phyloP scores from a whole-genome alignment of 2,888 invertebrate genomes.

The Lamellibrachia columna region DNA sequence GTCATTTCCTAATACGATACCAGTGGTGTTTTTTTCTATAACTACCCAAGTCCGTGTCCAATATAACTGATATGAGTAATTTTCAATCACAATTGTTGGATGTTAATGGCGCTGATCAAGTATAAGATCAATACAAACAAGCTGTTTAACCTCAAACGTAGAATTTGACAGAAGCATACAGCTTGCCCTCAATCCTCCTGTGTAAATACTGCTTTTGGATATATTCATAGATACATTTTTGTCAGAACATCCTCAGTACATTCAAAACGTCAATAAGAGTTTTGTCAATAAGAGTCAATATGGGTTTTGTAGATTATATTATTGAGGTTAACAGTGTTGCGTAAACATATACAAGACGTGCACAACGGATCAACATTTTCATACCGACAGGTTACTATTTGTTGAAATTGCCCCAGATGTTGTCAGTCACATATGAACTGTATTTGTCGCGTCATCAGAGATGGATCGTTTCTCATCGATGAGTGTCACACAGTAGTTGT shows the following conservation, averaged over 20 bases:
- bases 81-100: no score
- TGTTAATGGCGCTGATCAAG: no score
- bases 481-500: background rate
- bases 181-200: background rate
- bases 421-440: background rate
- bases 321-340: background rate
- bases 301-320: background rate
- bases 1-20: no score
- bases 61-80: no score
- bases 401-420: background rate
- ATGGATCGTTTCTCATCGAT: background rate
- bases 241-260: background rate
- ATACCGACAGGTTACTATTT: background rate
- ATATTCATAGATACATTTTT: background rate
- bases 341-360: background rate
- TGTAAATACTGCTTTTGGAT: background rate
- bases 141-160: no score
- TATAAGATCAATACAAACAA: no score
- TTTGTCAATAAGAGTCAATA: background rate
- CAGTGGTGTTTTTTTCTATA: no score
- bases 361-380: background rate
- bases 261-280: background rate
- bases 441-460: background rate
- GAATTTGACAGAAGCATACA: background rate
- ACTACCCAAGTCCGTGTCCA: no score